Base-by-base conservation (phyloP, 1,140 invertebrate species). In the Papilio polyxenes region DNA sequence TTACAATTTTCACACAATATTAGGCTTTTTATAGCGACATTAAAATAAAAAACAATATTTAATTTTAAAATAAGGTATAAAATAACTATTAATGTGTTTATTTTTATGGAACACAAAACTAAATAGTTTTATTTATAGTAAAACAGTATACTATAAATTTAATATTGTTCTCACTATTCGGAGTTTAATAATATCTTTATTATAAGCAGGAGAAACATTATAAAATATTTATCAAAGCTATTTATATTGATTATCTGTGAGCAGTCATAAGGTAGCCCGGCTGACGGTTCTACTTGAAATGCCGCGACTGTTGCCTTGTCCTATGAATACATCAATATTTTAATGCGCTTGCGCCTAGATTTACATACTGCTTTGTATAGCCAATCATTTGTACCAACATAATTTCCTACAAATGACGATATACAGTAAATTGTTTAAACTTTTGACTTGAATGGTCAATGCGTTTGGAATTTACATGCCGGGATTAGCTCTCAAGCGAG, bases 261-360 rank as follows among this genome's bases (percentile, higher is more conserved):
- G 11, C 37, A 62, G 76, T 82, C 56, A 72, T 13, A 37, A 72
- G 65, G 31, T 40, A 72, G 75, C 49, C 10, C 44, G n/a, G 15
- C 49, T 77, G 51, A 78, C 79, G 56, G 48, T 65, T 44, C n/a
- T 78, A 75, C 13, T 80, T 76, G 75, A 37, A 84, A 84, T 84
- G 83, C 83, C 80, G 77, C 40, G 31, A n/a, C 77, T 75, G 56
- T 84, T 48, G 81, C 80, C 75, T 78, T 80, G 78, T 76, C 81
- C 81, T 84, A 84, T 82, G 81, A 82, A 84, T 86, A 83, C 59
- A 85, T 84, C 83, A 84, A 85, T 86, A 86, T 85, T 85, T 79
- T 85, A 84, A 85, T 86, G 76, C 75, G 77, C 74, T 75, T 72
- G 74, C 77, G 78, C 37, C 59, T 83, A 77, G 65, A 85, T 86